Percentiles rank a stretch among this genome's conserved stretches.
These are phyloP conservation scores for Peromyscus polionotus DNA, from an alignment of 2,113 vertebrate genomes.

Conservation along the genomic window DNA sequence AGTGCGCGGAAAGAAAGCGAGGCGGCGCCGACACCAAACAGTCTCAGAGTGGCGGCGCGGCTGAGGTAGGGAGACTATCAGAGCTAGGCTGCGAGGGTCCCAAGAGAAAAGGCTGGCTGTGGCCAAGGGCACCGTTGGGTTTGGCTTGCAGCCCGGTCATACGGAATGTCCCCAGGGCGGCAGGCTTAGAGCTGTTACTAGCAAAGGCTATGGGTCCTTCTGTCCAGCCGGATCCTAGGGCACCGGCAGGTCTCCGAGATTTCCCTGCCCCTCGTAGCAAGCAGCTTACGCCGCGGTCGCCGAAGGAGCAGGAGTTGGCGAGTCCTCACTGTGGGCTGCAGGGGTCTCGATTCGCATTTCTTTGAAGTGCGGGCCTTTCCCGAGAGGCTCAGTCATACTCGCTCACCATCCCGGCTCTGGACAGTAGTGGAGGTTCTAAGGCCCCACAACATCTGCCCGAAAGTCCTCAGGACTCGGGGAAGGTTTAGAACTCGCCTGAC, in stretches of 20 bases:
- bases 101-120: not conserved
- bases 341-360: conserved; percentile 18
- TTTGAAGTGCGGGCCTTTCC: conserved; percentile 38
- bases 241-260: not conserved
- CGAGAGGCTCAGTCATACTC: not conserved
- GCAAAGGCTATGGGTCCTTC: not conserved
- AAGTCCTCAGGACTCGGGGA: conserved; percentile 71
- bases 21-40: not conserved
- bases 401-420: not conserved
- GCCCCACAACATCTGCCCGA: conserved; percentile 81
- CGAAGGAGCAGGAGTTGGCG: not conserved
- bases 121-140: not conserved
- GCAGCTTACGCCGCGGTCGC: fast-evolving
- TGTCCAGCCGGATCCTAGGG: fast-evolving
- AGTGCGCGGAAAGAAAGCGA: not conserved
- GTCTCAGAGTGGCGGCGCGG: not conserved
- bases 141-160: not conserved
- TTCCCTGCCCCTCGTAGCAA: not conserved
- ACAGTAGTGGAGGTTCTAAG: conserved; percentile 84
- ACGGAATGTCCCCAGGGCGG: not conserved
- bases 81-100: not conserved
- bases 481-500: conserved; percentile 71
- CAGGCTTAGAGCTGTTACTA: not conserved
- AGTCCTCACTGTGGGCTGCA: not conserved
- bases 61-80: not conserved